Base-by-base conservation (phyloP, 2,888 invertebrate genomes). In the Leptopterna dolabrata region DNA sequence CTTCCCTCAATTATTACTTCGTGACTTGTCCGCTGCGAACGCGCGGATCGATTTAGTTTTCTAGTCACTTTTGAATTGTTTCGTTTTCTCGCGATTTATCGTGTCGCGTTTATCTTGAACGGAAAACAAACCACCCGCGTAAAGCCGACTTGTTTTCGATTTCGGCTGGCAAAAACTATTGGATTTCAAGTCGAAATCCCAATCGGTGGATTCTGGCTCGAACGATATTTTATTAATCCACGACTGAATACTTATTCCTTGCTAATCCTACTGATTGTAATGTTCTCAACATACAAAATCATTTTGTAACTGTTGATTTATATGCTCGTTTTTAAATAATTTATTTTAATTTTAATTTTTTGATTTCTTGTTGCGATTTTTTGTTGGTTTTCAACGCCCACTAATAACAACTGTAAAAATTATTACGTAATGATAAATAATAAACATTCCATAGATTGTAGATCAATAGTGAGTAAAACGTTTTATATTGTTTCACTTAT, bases 401-500 rank as follows among this genome's bases (percentile, higher is more conserved):
- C 76, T n/a, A 76, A n/a, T 43, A 76, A 76, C 76, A 30, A n/a
- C 36, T 76, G 43, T 43, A 76, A 41, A 43, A 43, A 76, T 3
- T 7, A 41, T 30, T 76, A 41, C 71, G 14, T 29, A 9, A 14
- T 16, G 47, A 47, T 63, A 76, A 76, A 29, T 45, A 45, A 30
- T 55, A 29, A 81, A 81, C 81, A 81, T 81, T 81, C 81, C 81
- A 81, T 81, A 81, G 81, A 51, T 80, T 27, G 80, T 81, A 81
- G 29, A 55, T 73, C 41, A 0, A 41, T 73, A 73, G 73, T 41
- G 36, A 73, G 41, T 73, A 41, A 73, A 73, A n/a, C 71, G 71
- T 71, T 71, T 27, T 27, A 9, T 71, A 30, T 71, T 71, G n/a
- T n/a, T 19, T 16, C 14, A 4, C 29, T 51, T 51, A 30, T 30